These are phyloP conservation scores for Bambusicola thoracicus DNA, from an alignment of 2,113 vertebrate genomes.

Conservation along the genomic window DNA sequence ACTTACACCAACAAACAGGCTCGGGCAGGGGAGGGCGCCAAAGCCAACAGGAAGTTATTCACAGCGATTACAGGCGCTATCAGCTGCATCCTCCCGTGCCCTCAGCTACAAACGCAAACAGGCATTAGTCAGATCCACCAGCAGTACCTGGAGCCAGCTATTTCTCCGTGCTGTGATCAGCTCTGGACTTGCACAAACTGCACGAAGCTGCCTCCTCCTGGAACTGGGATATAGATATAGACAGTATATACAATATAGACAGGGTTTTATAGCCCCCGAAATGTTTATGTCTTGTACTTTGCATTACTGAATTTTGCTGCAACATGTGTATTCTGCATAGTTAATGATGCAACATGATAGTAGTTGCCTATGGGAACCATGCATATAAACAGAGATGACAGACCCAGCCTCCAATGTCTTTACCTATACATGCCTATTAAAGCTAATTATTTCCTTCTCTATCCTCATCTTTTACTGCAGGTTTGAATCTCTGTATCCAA, in stretches of 20 bases:
- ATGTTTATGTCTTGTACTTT: background rate
- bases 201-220: background rate
- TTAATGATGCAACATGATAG: background rate
- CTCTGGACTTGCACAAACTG: background rate
- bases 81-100: background rate
- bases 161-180: background rate
- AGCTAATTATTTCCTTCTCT: background rate
- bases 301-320: background rate
- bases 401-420: background rate
- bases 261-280: background rate
- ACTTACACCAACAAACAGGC: background rate
- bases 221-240: background rate
- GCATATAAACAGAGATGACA: background rate
- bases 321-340: background rate
- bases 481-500: background rate
- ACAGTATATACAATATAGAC: too few relatives aligned
- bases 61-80: background rate
- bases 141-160: background rate
- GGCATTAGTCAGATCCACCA: background rate
- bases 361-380: background rate
- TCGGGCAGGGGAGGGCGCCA: background rate
- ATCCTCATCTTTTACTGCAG: background rate
- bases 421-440: background rate
- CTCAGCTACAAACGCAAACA: slow-evolving; percentile 9
- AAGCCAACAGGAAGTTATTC: slow-evolving; percentile 34